Evolutionary conservation across 2,113 vertebrate genomes (phyloP), one percentile per base, ranked within the genome.

Genomic region (Vimba vimba): DNA sequence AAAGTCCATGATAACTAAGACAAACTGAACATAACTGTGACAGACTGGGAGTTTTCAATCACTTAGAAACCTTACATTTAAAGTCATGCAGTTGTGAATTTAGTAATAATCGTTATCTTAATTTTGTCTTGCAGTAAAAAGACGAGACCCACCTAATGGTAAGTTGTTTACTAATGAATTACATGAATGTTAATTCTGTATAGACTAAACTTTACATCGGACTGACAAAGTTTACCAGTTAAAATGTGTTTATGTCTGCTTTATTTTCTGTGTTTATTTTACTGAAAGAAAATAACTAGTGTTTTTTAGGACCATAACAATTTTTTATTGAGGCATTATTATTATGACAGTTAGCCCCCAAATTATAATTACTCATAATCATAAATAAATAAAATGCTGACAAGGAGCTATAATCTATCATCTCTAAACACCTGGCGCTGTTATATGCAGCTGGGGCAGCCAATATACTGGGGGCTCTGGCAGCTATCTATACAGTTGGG

Each of bases 51-150:
- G 30, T 30, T 12, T 47, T 0, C 11, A 47, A 47, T 47, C 39
- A 66, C 43, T 64, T 33, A 43, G 69, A 1, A 62, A 15, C 19
- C 57, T 5, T 25, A 13, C n/a, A 4, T 5, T 25, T 25, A 1
- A 57, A 17, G 7, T 19, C 23, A 15, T 13, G 6, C 6, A 47
- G 60, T 55, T 4, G 17, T 81, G 5, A 80, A n/a, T 23, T 36
- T 27, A 27, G 27, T 45, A 36, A 8, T 86, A 80, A 89, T 68
- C 60, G 90, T 79, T 82, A 69, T 91, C 80, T 91, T 59, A 81
- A 92, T 93, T 94, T 91, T 94, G 91, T 94, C 93, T 94, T 93
- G 90, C 94, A 96, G 95, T 95, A 87, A 95, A 94, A 92, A 95
- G 94, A 91, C 93, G 93, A 12, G 95, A 94, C 59, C 91, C 93